Evolutionary conservation across 2,113 vertebrate genomes (phyloP).

Genomic region (Neotoma lepida): DNA sequence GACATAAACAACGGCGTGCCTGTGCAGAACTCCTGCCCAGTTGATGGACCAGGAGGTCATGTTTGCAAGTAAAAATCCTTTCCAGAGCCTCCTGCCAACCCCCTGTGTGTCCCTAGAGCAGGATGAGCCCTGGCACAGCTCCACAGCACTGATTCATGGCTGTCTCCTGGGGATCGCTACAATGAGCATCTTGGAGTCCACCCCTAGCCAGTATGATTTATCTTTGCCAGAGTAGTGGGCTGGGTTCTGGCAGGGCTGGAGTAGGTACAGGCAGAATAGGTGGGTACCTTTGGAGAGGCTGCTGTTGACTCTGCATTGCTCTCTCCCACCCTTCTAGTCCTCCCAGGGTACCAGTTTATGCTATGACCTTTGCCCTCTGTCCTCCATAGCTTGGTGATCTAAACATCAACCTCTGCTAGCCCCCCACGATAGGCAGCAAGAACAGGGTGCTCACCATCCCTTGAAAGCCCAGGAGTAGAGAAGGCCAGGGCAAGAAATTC

Average conservation of each 20-base stretch:
- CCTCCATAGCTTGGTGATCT: neutral
- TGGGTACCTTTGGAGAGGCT: neutral
- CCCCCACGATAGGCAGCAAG: neutral
- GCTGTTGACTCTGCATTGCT: neutral
- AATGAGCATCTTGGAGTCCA: neutral
- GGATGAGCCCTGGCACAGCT: neutral
- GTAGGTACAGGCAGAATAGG: neutral
- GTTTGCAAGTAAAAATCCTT: constrained; percentile 6
- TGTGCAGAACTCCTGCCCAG: neutral
- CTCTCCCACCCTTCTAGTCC: neutral
- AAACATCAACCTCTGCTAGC: neutral
- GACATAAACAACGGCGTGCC: neutral
- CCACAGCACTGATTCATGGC: constrained; percentile 12
- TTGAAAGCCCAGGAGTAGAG: neutral
- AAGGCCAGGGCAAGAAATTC: neutral
- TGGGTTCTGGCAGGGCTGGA: neutral
- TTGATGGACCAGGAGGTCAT: neutral
- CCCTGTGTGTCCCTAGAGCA: neutral
- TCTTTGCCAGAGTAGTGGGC: neutral
- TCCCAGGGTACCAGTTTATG: accelerated
- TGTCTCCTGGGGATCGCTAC: neutral
- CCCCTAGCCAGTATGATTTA: neutral
- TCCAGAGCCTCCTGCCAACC: constrained; percentile 26
- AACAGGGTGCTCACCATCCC: neutral
- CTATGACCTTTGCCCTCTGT: neutral